Evolutionary conservation across 2,113 vertebrate genomes (phyloP).

Genomic region (Saguinus midas): DNA sequence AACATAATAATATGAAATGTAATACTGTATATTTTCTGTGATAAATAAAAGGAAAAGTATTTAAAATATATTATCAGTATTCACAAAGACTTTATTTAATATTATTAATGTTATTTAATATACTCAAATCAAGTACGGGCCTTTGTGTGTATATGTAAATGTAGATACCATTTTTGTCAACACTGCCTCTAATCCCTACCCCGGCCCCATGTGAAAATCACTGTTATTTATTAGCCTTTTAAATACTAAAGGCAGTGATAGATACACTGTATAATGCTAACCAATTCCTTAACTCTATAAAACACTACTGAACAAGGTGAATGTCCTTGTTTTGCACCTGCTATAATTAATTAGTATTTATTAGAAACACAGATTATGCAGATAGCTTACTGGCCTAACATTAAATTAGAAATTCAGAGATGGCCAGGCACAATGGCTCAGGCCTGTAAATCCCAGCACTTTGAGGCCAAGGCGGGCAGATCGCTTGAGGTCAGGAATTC

Average conservation of each 20-base stretch:
- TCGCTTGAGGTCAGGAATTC: no score
- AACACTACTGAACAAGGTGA: neutral
- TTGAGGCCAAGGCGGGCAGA: no score
- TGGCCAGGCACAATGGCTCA: no score
- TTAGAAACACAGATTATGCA: neutral
- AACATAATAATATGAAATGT: neutral
- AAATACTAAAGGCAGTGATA: neutral
- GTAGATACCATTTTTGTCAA: neutral
- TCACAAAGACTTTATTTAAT: neutral
- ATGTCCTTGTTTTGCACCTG: neutral
- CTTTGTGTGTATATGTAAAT: neutral
- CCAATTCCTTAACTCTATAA: neutral
- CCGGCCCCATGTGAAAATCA: neutral
- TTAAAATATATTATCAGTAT: neutral
- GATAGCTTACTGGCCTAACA: neutral
- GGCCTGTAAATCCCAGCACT: no score
- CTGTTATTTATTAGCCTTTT: neutral
- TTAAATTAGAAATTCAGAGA: conserved; percentile 5
- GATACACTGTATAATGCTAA: neutral
- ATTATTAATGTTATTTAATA: neutral
- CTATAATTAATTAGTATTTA: neutral
- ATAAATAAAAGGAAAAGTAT: neutral
- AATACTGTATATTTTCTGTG: neutral
- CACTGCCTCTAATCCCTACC: neutral
- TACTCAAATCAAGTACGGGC: neutral